These are phyloP conservation scores for Zele albiditarsus DNA, from an alignment of 2,888 invertebrate genomes.

Conservation along the genomic window DNA sequence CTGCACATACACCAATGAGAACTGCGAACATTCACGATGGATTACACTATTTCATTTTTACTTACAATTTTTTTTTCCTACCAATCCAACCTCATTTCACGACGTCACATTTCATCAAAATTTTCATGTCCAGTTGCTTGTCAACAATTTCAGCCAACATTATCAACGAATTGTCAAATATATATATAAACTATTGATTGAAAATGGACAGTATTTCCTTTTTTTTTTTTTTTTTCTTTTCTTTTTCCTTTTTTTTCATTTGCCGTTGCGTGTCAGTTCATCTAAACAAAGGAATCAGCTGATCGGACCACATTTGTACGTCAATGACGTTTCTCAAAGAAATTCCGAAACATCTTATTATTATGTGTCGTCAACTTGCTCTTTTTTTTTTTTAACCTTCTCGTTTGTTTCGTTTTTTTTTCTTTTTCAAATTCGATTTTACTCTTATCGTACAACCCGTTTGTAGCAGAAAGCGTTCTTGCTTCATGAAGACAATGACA, in stretches of 20 bases:
- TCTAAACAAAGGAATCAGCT: conserved; percentile 89
- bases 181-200: conserved; percentile 62
- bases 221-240: conserved; percentile 54
- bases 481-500: conserved; percentile 58
- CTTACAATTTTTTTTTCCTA: conserved; percentile 13
- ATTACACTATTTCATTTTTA: conserved; percentile 17
- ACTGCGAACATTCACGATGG: conserved; percentile 3
- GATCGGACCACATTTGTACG: conserved; percentile 73
- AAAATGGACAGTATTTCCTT: conserved; percentile 57
- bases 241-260: conserved; percentile 52
- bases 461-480: conserved; percentile 10
- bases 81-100: neutral
- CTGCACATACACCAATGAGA: neutral
- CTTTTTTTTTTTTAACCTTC: neutral
- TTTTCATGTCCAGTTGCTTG: neutral
- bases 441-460: neutral
- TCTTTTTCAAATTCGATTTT: neutral
- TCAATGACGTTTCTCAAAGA: conserved; percentile 39
- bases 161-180: conserved; percentile 44
- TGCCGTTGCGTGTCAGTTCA: conserved; percentile 71
- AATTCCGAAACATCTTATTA: conserved; percentile 33
- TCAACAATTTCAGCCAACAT: neutral
- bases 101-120: neutral
- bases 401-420: neutral
- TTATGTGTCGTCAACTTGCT: conserved; percentile 12